phyloP scores from a whole-genome alignment of 2,113 vertebrate species.

The Tupaia tana region DNA sequence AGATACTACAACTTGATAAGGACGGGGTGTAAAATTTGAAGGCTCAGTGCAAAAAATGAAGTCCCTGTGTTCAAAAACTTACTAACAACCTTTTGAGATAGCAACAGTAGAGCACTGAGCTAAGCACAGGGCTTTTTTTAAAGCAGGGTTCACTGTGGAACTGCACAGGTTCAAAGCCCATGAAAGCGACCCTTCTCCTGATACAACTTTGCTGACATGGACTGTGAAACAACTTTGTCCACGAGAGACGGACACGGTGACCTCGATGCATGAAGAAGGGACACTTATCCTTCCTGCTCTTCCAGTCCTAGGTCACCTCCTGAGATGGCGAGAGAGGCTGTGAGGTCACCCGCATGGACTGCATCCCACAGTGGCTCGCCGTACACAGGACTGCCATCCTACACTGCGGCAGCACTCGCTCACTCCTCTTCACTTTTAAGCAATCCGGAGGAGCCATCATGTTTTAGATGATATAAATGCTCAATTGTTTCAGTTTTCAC shows the following conservation, averaged over 20 bases:
- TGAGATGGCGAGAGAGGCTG: too few species aligned
- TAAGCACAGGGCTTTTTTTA: background rate
- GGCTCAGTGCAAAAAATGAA: background rate
- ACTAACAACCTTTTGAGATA: too few species aligned
- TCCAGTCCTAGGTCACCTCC: background rate
- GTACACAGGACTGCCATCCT: fast-evolving
- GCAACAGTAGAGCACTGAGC: background rate
- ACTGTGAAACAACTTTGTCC: background rate
- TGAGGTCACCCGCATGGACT: too few species aligned
- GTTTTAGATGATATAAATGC: background rate
- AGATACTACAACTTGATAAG: background rate
- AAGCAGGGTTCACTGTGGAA: fast-evolving
- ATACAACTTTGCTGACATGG: fast-evolving
- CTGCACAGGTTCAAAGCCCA: background rate
- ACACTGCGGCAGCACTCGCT: background rate
- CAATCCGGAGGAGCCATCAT: background rate
- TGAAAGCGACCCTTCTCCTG: background rate
- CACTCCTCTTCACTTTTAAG: background rate
- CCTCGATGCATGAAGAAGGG: background rate
- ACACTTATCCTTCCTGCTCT: fast-evolving
- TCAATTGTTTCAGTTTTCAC: background rate
- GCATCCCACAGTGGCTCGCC: background rate
- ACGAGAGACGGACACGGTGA: background rate
- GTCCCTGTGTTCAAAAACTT: background rate
- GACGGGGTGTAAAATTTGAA: background rate